Conservation (phyloP, 2,797 vertebrate species). For the Huso huso region DNA sequence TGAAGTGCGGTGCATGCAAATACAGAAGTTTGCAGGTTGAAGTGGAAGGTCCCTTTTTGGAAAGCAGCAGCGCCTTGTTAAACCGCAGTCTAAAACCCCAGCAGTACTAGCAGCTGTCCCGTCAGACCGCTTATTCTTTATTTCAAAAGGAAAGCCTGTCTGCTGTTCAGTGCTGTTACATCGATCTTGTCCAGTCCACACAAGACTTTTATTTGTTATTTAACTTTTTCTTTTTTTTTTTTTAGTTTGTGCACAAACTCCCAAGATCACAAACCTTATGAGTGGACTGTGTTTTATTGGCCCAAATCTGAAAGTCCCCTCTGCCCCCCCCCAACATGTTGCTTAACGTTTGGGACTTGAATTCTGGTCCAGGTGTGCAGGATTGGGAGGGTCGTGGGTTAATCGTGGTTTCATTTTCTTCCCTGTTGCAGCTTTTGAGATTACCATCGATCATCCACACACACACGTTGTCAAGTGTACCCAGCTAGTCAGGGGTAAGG, state of each 20-base stretch:
- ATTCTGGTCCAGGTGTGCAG: neutral
- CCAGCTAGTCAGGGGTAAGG: slow-evolving; percentile 86
- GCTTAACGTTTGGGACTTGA: no score
- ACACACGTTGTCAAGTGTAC: slow-evolving; percentile 94
- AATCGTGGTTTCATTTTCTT: neutral
- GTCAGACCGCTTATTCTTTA: neutral
- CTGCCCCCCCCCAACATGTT: no score
- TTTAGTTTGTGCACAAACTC: neutral
- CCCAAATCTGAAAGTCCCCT: no score
- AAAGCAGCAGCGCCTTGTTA: neutral
- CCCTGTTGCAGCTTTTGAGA: slow-evolving; percentile 77
- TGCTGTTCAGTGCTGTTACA: no score
- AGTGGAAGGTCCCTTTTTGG: no score
- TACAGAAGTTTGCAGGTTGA: no score
- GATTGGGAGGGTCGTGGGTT: slow-evolving; percentile 13
- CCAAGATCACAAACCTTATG: neutral
- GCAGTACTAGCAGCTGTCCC: neutral
- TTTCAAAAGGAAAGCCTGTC: neutral
- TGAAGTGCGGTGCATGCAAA: no score
- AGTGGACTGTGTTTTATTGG: no score
- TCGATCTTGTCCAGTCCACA: no score
- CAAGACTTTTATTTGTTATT: no score
- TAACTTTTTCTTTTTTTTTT: slow-evolving; percentile 16
- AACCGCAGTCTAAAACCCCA: neutral
- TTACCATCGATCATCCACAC: slow-evolving; percentile 94